Base-by-base conservation (phyloP, 1,140 invertebrate genomes). In the Hypothenemus hampei region DNA sequence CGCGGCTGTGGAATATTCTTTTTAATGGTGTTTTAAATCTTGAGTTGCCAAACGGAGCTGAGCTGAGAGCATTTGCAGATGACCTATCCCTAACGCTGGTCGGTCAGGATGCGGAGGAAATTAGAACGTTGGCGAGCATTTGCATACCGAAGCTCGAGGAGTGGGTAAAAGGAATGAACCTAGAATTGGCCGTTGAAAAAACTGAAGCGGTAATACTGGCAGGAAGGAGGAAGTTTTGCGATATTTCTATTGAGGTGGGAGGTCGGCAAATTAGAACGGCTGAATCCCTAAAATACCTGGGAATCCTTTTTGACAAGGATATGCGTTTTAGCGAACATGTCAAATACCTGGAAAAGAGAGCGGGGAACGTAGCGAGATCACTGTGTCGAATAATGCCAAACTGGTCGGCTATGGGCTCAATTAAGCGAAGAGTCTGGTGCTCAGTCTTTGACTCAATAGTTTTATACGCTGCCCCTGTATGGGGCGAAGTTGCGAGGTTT, bases 1-100 rank as follows among this genome's bases (percentile, higher is more conserved):
- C 73, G 0, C 31, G 55, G 0, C 45, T 72, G 0, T 75, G 73
- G 71, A 74, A 73, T 35, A 4, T 74, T 0, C 49, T 73, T 0
- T 66, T 75, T 15, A 66, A 74, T 29, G 62, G 62, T 4, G 36
- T 72, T 4, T 37, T 74, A 11, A 22, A 33, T 3, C 46, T 72
- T 1, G 60, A 63, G 18, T 19, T 52, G 0, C 54, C 61, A 0
- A 10, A 19, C 11, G 65, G 59, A 1, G 46, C 23, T 1, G 23
- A n/a, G 10, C 5, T 24, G 5, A 20, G 54, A 0, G 41, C 26
- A 8, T 58, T 21, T 22, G 57, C 49, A 3, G 44, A 59, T 26
- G 44, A 55, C 43, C 24, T 59, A 8, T 35, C 36, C 1, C 11
- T 60, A 0, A 16, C 52, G 10, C 45, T 46, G 10, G 22, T 11